These are phyloP conservation scores for Dipodomys stephensi DNA, from an alignment of 2,113 vertebrate genomes.

Conservation along the genomic window DNA sequence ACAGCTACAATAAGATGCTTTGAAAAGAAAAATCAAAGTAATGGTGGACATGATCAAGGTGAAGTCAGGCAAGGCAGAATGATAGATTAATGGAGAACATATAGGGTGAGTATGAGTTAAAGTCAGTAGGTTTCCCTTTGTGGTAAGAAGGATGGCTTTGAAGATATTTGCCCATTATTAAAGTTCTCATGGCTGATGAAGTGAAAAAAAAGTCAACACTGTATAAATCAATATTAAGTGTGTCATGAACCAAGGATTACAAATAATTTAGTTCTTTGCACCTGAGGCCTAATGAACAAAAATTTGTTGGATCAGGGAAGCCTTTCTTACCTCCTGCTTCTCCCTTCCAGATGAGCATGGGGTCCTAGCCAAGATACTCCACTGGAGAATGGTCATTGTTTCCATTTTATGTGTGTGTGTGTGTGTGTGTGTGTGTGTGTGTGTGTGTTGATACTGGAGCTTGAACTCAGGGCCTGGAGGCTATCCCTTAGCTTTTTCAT, in stretches of 20 bases:
- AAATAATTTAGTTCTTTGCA: constrained; percentile 53
- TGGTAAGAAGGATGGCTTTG: background rate
- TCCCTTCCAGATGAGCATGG: constrained; percentile 33
- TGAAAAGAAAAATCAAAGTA: constrained; percentile 7
- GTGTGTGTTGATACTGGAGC: too few species aligned
- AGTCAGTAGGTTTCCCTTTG: background rate
- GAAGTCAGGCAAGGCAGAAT: background rate
- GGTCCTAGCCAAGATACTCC: background rate
- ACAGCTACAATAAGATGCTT: background rate
- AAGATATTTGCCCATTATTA: background rate
- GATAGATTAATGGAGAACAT: background rate
- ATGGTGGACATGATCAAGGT: background rate
- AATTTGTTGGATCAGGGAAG: background rate
- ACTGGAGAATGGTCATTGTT: constrained; percentile 24
- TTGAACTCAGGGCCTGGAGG: too few species aligned
- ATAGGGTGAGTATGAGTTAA: background rate
- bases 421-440: too few species aligned
- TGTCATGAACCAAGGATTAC: background rate
- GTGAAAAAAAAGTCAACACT: background rate
- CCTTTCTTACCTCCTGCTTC: constrained; percentile 16
- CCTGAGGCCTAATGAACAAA: constrained; percentile 11
- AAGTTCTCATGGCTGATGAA: constrained; percentile 15
- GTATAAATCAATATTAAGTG: background rate
- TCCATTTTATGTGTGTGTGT: too few species aligned
- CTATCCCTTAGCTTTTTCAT: too few species aligned